Evolutionary conservation across 2,888 invertebrate species (phyloP).

Genomic region (Clitarchus hookeri): DNA sequence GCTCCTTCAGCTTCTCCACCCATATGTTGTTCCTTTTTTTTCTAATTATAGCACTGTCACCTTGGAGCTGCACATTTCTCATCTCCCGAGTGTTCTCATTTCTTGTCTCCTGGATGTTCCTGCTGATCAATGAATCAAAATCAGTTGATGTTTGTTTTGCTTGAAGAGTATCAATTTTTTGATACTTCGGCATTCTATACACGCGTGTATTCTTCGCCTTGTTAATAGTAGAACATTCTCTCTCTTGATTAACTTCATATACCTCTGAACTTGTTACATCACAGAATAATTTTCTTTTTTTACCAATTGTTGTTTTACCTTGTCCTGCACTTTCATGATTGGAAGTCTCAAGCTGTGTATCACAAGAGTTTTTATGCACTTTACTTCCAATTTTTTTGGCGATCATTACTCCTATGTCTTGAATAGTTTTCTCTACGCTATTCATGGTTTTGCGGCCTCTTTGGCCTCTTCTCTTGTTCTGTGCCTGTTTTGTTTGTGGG

Average conservation of each 20-base stretch:
- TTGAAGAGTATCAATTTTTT: not conserved
- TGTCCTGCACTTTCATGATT: not conserved
- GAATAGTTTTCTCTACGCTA: not conserved
- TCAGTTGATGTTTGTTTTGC: too few species aligned
- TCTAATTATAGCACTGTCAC: not conserved
- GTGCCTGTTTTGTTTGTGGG: not conserved
- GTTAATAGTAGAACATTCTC: not conserved
- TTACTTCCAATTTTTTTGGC: not conserved
- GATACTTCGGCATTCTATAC: not conserved
- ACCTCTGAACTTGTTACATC: not conserved
- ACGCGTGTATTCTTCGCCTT: not conserved
- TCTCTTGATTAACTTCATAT: not conserved
- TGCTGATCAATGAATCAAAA: not conserved
- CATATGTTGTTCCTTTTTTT: not conserved
- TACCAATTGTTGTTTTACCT: not conserved
- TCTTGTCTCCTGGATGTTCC: not conserved
- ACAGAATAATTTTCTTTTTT: conserved; percentile 1
- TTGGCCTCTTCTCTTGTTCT: not conserved
- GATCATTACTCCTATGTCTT: not conserved
- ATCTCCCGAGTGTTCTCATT: too few species aligned
- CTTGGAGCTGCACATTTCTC: too few species aligned
- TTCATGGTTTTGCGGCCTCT: not conserved
- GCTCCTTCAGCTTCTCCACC: not conserved
- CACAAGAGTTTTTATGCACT: not conserved
- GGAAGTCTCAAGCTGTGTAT: not conserved